Evolutionary conservation across 2,888 invertebrate species (phyloP), one percentile per base, ranked within the genome.

Genomic region (Platycheirus rosarum): DNA sequence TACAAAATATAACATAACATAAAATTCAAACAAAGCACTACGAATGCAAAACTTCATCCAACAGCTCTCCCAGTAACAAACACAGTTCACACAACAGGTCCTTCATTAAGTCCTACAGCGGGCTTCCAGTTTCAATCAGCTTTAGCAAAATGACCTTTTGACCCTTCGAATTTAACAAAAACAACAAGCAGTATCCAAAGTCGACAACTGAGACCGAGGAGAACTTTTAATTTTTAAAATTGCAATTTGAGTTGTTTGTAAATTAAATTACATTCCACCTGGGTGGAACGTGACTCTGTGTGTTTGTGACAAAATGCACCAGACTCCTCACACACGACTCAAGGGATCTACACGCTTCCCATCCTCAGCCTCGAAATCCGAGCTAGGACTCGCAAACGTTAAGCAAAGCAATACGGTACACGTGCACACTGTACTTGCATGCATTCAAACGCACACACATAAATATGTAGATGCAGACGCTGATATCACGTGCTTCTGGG

Each of bases 401-500:
- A 8, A 35, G 16, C 13, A n/a, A 32, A 48, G 16, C 20, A 20
- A 6, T 57, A 48, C 57, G 53, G 48, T 66, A 46, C 65, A 78
- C 71, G 77, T 78, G 65, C 66, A 60, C 8, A 18, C 9, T 11
- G 23, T n/a, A n/a, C n/a, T n/a, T n/a, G n/a, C n/a, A n/a, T n/a
- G n/a, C n/a, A n/a, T n/a, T n/a, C 60, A 68, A 53, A 85, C 84
- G 55, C 29, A 32, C 29, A 23, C 23, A 23, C 29, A 32, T 32
- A 6, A 23, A n/a, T n/a, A n/a, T n/a, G n/a, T n/a, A n/a, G 1
- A 6, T 32, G 8, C 8, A 32, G 29, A 7, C 3, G 29, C 1
- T 42, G 9, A 4, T 76, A 86, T 87, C 87, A 87, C 87, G 87
- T 87, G 87, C 85, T 82, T 84, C 82, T 76, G 70, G 66, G 74